These are phyloP conservation scores for Synergus japonicus DNA, from an alignment of 2,888 invertebrate species.

Conservation along the genomic window DNA sequence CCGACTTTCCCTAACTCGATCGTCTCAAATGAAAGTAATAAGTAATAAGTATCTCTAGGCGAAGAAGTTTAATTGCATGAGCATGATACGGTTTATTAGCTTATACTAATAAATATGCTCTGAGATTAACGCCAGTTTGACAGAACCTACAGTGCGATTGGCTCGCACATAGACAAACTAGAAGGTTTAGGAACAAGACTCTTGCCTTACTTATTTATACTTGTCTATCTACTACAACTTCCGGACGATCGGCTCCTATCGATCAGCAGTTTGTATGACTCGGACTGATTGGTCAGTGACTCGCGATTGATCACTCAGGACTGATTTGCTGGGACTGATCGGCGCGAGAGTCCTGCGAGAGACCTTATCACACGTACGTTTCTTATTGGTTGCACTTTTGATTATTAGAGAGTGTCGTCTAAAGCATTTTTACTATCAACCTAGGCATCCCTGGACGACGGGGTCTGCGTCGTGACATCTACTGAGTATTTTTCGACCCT, in stretches of 20 bases:
- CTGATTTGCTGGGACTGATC: background rate
- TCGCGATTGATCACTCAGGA: too few species aligned
- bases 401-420: constrained; percentile 46
- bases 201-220: constrained; percentile 46
- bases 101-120: constrained; percentile 36
- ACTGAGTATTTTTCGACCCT: constrained; percentile 25
- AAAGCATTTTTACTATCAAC: constrained; percentile 32
- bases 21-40: constrained; percentile 10
- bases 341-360: constrained; percentile 40
- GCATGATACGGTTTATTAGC: constrained; percentile 52
- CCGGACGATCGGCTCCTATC: background rate
- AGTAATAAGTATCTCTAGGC: constrained; percentile 43
- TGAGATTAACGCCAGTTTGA: constrained; percentile 17
- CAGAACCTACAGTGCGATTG: constrained; percentile 29
- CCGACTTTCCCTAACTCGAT: constrained; percentile 41
- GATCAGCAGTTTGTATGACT: background rate
- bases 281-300: too few species aligned
- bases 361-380: constrained; percentile 52
- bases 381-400: constrained; percentile 53
- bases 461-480: constrained; percentile 10
- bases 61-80: constrained; percentile 46
- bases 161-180: constrained; percentile 56
- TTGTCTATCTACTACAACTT: constrained; percentile 29
- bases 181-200: constrained; percentile 74
- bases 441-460: constrained; percentile 30